phyloP scores from a whole-genome alignment of 1,140 invertebrate genomes.

The Bombus superbus region DNA sequence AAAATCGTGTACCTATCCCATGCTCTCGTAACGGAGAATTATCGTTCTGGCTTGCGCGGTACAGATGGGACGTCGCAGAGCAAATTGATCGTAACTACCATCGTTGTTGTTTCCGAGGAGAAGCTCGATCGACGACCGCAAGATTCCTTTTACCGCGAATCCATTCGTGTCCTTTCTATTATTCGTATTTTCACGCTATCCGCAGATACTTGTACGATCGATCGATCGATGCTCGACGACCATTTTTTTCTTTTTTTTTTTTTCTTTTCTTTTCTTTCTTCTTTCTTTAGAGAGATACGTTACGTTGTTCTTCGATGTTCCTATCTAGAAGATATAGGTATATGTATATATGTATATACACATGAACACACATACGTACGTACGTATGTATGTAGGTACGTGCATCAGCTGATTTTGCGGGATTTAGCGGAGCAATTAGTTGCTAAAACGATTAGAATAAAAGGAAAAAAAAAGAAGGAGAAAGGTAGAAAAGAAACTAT shows the following conservation, averaged over 20 bases:
- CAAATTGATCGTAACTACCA: constrained; percentile 23
- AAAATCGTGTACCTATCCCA: neutral
- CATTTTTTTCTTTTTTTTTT: neutral
- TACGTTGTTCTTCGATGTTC: constrained; percentile 57
- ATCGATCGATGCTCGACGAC: constrained; percentile 1
- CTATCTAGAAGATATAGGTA: constrained; percentile 43
- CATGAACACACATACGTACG: neutral
- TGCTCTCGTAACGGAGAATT: constrained; percentile 11
- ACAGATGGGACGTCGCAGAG: constrained; percentile 15
- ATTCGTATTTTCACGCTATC: neutral
- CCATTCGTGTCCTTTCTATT: neutral
- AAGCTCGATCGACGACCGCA: constrained; percentile 4
- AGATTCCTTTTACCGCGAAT: neutral
- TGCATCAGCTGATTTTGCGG: constrained; percentile 12
- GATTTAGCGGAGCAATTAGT: constrained; percentile 31
- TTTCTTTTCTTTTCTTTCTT: neutral
- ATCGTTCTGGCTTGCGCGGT: constrained; percentile 34
- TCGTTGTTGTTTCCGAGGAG: constrained; percentile 23
- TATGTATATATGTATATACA: neutral
- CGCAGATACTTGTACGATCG: neutral
- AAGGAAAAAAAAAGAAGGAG: constrained; percentile 7
- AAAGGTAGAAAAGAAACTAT: neutral
- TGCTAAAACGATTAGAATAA: constrained; percentile 14
- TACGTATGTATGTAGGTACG: constrained; percentile 8
- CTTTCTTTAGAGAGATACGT: constrained; percentile 25